Conservation (phyloP, 1,140 invertebrate species). For the Caenorhabditis inopinata region DNA sequence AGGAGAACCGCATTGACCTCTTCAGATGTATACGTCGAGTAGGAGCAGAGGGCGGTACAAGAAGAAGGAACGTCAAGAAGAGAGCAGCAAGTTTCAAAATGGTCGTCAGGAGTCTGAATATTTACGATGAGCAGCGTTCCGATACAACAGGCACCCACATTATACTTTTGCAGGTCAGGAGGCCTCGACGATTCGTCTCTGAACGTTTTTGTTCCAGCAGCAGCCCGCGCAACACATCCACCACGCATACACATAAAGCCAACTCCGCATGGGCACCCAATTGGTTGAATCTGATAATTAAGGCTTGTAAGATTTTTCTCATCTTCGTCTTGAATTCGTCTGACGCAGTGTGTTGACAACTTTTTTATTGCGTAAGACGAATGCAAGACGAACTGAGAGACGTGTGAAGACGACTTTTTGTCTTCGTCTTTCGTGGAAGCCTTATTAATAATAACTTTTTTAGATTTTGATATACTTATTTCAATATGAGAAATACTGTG, state of each 20-base stretch:
- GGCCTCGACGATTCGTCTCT: neutral
- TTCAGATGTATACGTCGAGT: neutral
- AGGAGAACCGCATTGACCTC: constrained; percentile 8
- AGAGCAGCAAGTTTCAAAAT: constrained; percentile 23
- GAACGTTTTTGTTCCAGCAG: constrained; percentile 31
- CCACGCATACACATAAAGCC: constrained; percentile 25
- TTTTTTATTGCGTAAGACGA: no score
- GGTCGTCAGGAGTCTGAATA: constrained; percentile 20
- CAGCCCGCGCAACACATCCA: constrained; percentile 1
- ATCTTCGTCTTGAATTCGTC: no score
- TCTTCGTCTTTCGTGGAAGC: no score
- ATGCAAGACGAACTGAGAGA: no score
- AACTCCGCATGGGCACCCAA: constrained; percentile 25
- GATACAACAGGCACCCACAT: neutral
- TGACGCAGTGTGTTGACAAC: no score
- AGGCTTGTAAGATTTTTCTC: no score
- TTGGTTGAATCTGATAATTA: constrained; percentile 3
- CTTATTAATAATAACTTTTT: no score
- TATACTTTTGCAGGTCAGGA: neutral
- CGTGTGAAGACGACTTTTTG: no score
- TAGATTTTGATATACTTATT: no score
- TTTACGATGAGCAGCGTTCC: no score
- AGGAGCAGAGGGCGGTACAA: neutral
- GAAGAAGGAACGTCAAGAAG: neutral
- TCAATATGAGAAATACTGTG: neutral